Evolutionary conservation across 2,888 invertebrate species (phyloP), one percentile per base, ranked within the genome.

Genomic region (Eilema sororculum): DNA sequence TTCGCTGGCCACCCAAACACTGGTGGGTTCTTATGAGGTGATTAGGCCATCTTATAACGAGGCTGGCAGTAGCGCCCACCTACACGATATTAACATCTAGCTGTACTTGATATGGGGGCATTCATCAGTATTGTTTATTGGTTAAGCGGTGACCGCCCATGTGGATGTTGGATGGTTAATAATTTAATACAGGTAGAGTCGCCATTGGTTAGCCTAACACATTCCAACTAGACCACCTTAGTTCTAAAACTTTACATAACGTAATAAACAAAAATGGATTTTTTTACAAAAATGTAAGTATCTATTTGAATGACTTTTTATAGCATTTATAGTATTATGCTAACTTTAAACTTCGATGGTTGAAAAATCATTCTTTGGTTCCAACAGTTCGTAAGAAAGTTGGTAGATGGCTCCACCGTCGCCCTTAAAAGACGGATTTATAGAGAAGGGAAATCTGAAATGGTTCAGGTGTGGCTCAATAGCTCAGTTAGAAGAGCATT

Each of bases 31-130:
- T 63, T 70, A 63, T 62, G 57, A 62, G 70, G 46, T 30, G 33
- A 70, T 70, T 70, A 70, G 46, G 62, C 22, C 66, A 66, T 69
- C 60, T 56, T 13, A 65, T 58, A 66, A 67, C 58, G 66, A 67
- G 41, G n/a, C 52, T 28, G 58, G 62, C 62, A 67, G 57, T 30
- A 46, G 66, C 66, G 65, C 65, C 56, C 70, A 70, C 66, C 66
- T 67, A 70, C 66, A 67, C 41, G 56, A 56, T 66, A 58, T 58
- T 58, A 58, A 33, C 22, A 58, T 65, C 22, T 20, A 57, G 10
- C 57, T 65, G 24, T 65, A 65, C 24, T 37, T 24, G 22, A 57
- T 58, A 65, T 65, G 33, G 37, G 22, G 33, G 57, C 65, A 33
- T 65, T 65, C 65, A 65, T 57, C 65, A 65, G 56, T 57, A 65